Percentiles rank a stretch among this genome's conserved stretches.
phyloP scores from a whole-genome alignment of 1,140 invertebrate genomes.

The Bombus difficillimus region DNA sequence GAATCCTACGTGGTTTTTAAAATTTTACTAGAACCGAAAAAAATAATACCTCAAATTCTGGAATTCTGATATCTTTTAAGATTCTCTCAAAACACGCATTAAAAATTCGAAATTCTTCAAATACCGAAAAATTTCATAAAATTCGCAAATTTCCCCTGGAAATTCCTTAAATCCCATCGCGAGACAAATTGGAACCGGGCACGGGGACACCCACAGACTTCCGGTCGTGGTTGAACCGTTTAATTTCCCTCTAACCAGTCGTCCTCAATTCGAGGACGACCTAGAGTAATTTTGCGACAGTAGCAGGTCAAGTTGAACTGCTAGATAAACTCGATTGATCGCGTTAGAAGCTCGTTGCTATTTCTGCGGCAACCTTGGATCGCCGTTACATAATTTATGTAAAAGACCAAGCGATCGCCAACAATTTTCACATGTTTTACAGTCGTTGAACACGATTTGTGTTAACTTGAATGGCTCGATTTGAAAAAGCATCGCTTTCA shows the following conservation, averaged over 20 bases:
- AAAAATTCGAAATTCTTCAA: neutral
- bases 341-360: neutral
- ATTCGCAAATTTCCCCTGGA: neutral
- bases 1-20: too few relatives aligned
- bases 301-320: conserved; percentile 11
- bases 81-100: neutral
- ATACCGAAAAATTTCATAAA: neutral
- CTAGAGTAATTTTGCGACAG: conserved; percentile 5
- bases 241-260: neutral
- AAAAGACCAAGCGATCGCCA: neutral
- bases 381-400: conserved; percentile 33
- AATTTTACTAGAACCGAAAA: too few relatives aligned
- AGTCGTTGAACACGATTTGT: neutral
- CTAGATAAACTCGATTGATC: conserved; percentile 4
- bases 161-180: neutral
- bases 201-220: neutral
- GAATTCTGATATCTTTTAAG: neutral
- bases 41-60: too few relatives aligned
- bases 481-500: neutral
- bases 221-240: neutral
- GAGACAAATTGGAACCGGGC: neutral
- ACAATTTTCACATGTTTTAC: neutral
- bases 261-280: neutral
- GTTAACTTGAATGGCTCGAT: neutral
- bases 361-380: conserved; percentile 1